These are phyloP conservation scores for Pissodes strobi DNA, from an alignment of 1,140 invertebrate genomes.

Conservation along the genomic window DNA sequence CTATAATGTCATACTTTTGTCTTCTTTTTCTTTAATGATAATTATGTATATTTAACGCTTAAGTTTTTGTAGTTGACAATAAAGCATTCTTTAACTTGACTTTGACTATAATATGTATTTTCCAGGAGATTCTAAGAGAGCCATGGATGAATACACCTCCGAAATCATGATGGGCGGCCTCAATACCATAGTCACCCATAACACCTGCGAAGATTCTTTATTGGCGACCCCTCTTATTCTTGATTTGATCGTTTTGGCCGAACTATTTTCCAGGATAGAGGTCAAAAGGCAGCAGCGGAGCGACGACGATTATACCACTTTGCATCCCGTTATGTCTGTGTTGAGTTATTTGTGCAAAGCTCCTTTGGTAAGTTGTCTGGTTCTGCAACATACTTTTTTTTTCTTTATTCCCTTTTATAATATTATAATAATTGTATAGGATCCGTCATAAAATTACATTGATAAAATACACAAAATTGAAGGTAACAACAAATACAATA, in stretches of 20 bases:
- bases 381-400: too few relatives aligned
- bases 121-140: slow-evolving; percentile 89
- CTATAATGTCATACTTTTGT: too few relatives aligned
- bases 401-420: too few relatives aligned
- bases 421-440: too few relatives aligned
- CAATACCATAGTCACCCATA: slow-evolving; percentile 93
- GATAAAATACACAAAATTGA: too few relatives aligned
- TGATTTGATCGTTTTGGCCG: slow-evolving; percentile 86
- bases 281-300: slow-evolving; percentile 42
- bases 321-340: slow-evolving; percentile 82
- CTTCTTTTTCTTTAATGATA: too few relatives aligned
- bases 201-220: slow-evolving; percentile 96
- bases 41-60: too few relatives aligned
- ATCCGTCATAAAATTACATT: too few relatives aligned
- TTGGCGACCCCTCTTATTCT: slow-evolving; percentile 91
- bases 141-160: slow-evolving; percentile 96
- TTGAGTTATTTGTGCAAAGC: slow-evolving; percentile 91
- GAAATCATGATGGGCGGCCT: slow-evolving; percentile 93
- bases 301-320: slow-evolving; percentile 60
- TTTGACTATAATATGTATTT: too few relatives aligned
- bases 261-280: slow-evolving; percentile 82
- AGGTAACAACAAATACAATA: too few relatives aligned
- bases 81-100: too few relatives aligned
- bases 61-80: too few relatives aligned
- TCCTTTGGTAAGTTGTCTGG: slow-evolving; percentile 64